phyloP scores from a whole-genome alignment of 2,797 vertebrate species.

The Xiphorhynchus erythropygius region DNA sequence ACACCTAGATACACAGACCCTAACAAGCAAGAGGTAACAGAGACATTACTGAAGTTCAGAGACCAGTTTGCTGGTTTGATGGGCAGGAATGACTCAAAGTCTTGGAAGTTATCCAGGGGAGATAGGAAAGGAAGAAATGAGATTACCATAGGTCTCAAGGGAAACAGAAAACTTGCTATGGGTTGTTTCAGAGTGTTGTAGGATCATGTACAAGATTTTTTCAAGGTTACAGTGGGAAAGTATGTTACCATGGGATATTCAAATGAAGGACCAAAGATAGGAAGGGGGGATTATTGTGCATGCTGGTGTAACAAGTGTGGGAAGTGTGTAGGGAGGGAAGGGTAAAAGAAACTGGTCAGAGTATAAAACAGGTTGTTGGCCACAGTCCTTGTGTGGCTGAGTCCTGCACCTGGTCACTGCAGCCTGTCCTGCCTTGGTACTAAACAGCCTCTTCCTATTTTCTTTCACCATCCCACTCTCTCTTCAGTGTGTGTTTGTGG shows the following conservation, averaged over 20 bases:
- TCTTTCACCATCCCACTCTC: not conserved
- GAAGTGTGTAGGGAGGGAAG: not conserved
- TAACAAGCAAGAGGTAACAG: not conserved
- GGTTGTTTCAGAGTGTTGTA: not conserved
- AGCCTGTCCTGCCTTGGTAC: not conserved
- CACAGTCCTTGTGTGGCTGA: not conserved
- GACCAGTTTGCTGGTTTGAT: not conserved
- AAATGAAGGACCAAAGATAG: not conserved
- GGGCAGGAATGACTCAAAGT: not conserved
- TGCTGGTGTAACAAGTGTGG: not conserved
- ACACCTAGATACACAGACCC: not conserved
- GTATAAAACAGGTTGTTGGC: not conserved
- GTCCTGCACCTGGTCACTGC: not conserved
- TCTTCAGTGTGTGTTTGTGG: not conserved
- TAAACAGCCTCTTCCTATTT: not conserved
- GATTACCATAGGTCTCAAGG: not conserved
- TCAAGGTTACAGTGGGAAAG: not conserved
- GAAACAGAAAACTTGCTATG: not conserved
- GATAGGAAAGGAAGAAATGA: not conserved
- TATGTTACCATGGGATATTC: not conserved
- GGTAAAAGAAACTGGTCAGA: not conserved
- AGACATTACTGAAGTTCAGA: not conserved
- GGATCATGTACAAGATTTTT: not conserved
- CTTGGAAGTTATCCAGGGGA: not conserved
- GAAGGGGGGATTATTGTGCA: not conserved